Evolutionary conservation across 1,140 invertebrate genomes (phyloP), one percentile per base, ranked within the genome.

Genomic region (Zaprionus tsacasi): DNA sequence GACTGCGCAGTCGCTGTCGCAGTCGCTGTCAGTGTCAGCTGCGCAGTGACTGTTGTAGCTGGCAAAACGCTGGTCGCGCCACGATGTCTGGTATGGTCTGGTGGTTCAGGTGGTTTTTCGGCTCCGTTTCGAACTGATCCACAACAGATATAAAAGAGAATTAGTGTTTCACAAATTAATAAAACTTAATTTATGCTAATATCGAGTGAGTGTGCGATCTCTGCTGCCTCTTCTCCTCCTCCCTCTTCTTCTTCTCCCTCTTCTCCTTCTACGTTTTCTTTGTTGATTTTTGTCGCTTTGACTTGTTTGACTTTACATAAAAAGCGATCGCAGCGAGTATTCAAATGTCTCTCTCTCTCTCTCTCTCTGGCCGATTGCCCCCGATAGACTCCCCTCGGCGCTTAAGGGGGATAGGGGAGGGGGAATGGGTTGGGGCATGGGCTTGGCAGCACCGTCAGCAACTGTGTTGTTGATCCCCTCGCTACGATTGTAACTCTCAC

Each of bases 151-250:
- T 78, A 79, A 89, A 81, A 79, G 81, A 81, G 80, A 89, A 90
- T 89, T 89, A 89, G 81, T 89, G 78, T 89, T 80, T 79, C 85
- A 79, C 85, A 89, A 89, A 89, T 89, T 89, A 90, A 89, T 89
- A 89, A 89, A 89, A 89, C 64, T 88, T 89, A 89, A 90, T 90
- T 89, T 89, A 89, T 89, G 85, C 67, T 89, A 89, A 89, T 89
- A 89, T 76, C 45, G 61, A 55, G 21, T 79, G 17, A 56, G 38
- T 74, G 40, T 55, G 43, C 58, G 43, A 1, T 63, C 13, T n/a
- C 38, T 21, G 21, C 38, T 40, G 21, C n/a, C 38, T 33, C 2
- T n/a, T n/a, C n/a, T n/a, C n/a, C n/a, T n/a, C n/a, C n/a, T 35
- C 1, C 17, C n/a, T 50, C 6, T 64, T 17, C 6, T 64, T 17